Percentiles rank a stretch among this genome's conserved stretches.
Conservation (phyloP, 2,113 vertebrate species). For the Corynorhinus townsendii region DNA sequence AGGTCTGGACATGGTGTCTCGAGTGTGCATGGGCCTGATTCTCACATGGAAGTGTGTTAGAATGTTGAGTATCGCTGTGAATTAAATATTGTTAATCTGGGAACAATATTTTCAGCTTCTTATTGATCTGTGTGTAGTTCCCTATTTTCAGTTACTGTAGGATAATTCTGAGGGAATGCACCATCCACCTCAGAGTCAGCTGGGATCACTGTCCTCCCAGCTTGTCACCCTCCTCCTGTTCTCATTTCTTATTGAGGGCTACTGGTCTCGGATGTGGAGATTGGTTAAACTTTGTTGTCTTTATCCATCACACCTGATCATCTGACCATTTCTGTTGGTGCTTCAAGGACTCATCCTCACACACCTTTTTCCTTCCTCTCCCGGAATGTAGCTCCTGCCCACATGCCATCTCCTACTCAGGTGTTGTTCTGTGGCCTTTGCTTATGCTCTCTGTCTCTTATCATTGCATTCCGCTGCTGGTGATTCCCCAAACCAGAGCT, state of each 20-base stretch:
- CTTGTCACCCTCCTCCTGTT: too few relatives aligned
- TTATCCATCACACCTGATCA: accelerated
- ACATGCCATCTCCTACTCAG: accelerated
- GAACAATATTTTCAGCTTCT: background rate
- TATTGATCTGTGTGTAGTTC: background rate
- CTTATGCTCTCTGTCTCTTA: background rate
- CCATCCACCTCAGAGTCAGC: too few relatives aligned
- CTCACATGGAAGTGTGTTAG: background rate
- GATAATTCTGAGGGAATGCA: accelerated
- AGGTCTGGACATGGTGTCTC: too few relatives aligned
- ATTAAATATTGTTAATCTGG: background rate
- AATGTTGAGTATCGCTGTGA: background rate
- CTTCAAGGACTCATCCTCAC: background rate
- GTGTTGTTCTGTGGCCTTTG: background rate
- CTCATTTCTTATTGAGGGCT: background rate
- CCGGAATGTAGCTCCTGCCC: accelerated
- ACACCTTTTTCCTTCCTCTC: accelerated
- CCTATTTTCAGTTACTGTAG: too few relatives aligned
- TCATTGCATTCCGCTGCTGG: accelerated
- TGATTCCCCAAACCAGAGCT: background rate
- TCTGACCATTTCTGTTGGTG: background rate
- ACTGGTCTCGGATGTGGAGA: accelerated
- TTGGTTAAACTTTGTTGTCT: background rate
- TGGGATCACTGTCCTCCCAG: too few relatives aligned
- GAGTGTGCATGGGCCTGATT: background rate